Base-by-base conservation (phyloP, 2,113 vertebrate genomes). In the Tringa solitaria region DNA sequence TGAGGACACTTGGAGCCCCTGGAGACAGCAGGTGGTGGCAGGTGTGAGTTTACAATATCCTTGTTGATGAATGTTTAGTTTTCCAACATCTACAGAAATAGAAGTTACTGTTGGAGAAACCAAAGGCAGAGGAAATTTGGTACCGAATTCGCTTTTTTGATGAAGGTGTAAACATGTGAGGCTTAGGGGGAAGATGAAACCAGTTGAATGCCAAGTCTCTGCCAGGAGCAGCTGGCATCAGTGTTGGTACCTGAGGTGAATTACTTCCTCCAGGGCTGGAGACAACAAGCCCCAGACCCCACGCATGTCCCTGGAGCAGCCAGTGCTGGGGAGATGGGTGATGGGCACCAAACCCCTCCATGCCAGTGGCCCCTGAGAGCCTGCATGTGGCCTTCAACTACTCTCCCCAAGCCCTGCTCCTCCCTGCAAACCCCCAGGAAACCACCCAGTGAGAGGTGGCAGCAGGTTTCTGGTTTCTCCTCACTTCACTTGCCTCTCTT, bases 381-480 rank as follows among this genome's bases (percentile, higher is more conserved):
- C 35, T 39, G 61, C 23, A 32, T 0, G 0, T 50, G 41, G 41
- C 14, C 60, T 75, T 60, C 0, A 3, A 26, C 27, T 2, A 0
- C 50, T 33, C 5, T 45, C 43, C 16, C 28, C 1, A 0, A 45
- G 37, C 35, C 16, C 17, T 27, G 16, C 14, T 64, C 84, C 24
- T 72, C 23, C 23, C 37, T 35, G 12, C 28, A 72, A 46, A 9
- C 8, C 20, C 28, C 33, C 1, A 1, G 22, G 20, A 76, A 37
- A 61, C 8, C 8, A 14, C 37, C 4, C 0, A 1, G 51, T 1
- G 2, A 69, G 30, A 43, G 30, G 39, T 0, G 1, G 33, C 0
- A 0, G 32, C 0, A 2, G 16, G 28, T 37, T 50, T 27, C 70
- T 63, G 22, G 16, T 45, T 83, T 72, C 50, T 72, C 33, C 33